Evolutionary conservation across 2,113 vertebrate species (phyloP).

Genomic region (Raphicerus campestris): DNA sequence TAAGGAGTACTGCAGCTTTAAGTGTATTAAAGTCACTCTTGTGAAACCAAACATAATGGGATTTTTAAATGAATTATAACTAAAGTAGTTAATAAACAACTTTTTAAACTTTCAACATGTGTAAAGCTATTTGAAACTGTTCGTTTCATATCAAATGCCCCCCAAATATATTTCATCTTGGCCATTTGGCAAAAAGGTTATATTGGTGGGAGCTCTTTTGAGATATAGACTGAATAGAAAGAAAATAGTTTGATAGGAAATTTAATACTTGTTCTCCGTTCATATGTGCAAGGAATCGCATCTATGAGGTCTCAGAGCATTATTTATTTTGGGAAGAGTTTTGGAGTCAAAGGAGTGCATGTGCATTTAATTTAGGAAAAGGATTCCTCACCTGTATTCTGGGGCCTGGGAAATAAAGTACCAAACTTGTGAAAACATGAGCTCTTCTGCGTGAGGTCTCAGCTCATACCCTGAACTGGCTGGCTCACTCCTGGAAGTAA

Average conservation of each 20-base stretch:
- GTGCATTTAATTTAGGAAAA: constrained; percentile 52
- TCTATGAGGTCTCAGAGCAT: not conserved
- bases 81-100: constrained; percentile 77
- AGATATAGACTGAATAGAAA: constrained; percentile 36
- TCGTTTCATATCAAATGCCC: constrained; percentile 62
- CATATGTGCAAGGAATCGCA: not conserved
- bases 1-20: constrained; percentile 82
- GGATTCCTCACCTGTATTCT: not conserved
- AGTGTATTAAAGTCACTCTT: constrained; percentile 85
- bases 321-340: constrained; percentile 29
- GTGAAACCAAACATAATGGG: constrained; percentile 87
- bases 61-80: constrained; percentile 86
- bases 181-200: constrained; percentile 13
- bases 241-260: constrained; percentile 44
- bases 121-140: constrained; percentile 76
- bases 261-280: not conserved
- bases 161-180: constrained; percentile 55
- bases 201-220: not conserved
- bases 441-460: constrained; percentile 35
- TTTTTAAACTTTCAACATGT: constrained; percentile 79
- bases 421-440: constrained; percentile 23
- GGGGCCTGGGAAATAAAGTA: constrained; percentile 17
- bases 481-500: not conserved
- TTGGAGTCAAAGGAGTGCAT: not conserved
- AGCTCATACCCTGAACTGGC: not conserved